Percentiles rank a stretch among this genome's conserved stretches.
Evolutionary conservation across 2,113 vertebrate species (phyloP).

Genomic region (Garra rufa): DNA sequence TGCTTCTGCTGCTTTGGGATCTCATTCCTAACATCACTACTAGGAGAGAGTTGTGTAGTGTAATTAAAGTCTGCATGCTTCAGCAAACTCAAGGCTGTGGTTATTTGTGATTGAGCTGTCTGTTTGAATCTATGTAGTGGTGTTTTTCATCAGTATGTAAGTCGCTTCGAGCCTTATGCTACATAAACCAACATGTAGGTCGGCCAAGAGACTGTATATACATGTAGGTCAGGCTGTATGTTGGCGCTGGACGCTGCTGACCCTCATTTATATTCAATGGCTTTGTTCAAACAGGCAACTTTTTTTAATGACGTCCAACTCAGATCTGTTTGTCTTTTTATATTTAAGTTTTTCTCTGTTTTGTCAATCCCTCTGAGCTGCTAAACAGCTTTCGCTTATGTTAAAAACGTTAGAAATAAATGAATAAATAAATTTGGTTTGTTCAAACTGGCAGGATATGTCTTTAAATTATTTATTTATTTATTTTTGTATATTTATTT

Average conservation of each 20-base stretch:
- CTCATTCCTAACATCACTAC: not conserved
- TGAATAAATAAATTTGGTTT: too few species aligned
- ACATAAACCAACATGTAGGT: not conserved
- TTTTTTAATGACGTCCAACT: too few species aligned
- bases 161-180: constrained; percentile 5
- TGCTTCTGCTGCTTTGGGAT: not conserved
- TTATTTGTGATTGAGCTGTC: not conserved
- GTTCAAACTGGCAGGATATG: too few species aligned
- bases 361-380: too few species aligned
- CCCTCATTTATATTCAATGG: not conserved
- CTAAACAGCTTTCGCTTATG: too few species aligned
- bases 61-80: constrained; percentile 10
- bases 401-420: too few species aligned
- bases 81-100: not conserved
- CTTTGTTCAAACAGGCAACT: not conserved
- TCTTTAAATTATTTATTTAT: too few species aligned
- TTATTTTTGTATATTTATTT: too few species aligned
- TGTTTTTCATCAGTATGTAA: not conserved
- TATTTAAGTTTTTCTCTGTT: too few species aligned
- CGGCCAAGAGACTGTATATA: not conserved
- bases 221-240: constrained; percentile 19
- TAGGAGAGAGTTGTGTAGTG: not conserved
- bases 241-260: not conserved
- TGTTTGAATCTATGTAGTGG: not conserved
- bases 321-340: not conserved